Base-by-base conservation (phyloP, 2,797 vertebrate genomes). In the Tenualosa ilisha region DNA sequence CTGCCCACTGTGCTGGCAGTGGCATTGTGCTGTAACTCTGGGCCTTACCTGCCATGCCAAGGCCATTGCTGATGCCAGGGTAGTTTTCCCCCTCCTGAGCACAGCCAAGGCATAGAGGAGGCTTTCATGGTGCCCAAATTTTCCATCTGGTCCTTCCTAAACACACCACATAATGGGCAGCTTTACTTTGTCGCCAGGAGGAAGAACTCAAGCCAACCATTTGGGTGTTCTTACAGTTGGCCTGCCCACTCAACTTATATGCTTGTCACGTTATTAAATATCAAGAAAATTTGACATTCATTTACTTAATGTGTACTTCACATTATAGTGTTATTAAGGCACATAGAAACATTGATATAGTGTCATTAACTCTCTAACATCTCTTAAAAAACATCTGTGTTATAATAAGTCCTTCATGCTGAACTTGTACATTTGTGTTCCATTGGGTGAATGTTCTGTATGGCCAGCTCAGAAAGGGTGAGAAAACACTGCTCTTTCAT, bases 1-100 rank as follows among this genome's bases (percentile, higher is more conserved):
- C 51, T 89, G 83, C 86, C 85, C 84, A 87, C 72, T 81, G 84
- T 83, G 81, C 83, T 86, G 85, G 85, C 89, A 86, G 85, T 49
- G 61, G 65, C 31, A 31, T 1, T 31, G 84, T 85, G 72, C 6
- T 72, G 82, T 53, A n/a, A 81, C 81, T 87, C 82, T 43, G 86
- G 79, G 88, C 84, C 88, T 63, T 85, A 87, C 86, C 87, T 86
- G 85, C 85, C 86, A 61, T 84, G 79, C 63, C 88, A 51, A 20
- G 83, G 81, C 68, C 65, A 68, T 53, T 81, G 72, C 7, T 43
- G 40, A 40, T 79, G 72, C 72, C 72, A 79, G 72, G 40, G 72
- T 79, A 79, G 72, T 46, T 79, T 75, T 79, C 72, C 72, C 72
- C 72, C 72, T 72, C 68, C 40, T 79, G 40, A 79, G 40, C 15